Evolutionary conservation across 2,797 vertebrate genomes (phyloP).

Genomic region (Macroramphosus scolopax): DNA sequence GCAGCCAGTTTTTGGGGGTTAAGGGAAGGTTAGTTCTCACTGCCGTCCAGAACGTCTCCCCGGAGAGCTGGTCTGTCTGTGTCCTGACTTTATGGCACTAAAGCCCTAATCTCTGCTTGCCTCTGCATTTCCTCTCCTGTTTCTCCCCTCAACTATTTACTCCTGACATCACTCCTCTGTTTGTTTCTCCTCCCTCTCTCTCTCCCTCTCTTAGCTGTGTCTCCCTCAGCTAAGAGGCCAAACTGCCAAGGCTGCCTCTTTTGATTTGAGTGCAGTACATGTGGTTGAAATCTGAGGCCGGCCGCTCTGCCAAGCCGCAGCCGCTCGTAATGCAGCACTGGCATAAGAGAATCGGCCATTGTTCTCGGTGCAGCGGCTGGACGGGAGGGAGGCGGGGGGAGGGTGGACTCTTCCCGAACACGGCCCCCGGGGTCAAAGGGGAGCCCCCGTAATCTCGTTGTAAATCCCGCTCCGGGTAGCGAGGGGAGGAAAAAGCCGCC

Average conservation of each 20-base stretch:
- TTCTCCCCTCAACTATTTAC: constrained; percentile 41
- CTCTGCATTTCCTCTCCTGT: constrained; percentile 29
- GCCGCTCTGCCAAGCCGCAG: constrained; percentile 88
- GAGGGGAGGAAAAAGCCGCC: constrained; percentile 36
- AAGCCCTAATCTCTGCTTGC: constrained; percentile 47
- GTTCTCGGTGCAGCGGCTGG: constrained; percentile 76
- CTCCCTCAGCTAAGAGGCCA: constrained; percentile 81
- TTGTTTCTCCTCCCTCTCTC: constrained; percentile 29
- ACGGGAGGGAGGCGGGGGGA: constrained; percentile 46
- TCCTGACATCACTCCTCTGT: constrained; percentile 54
- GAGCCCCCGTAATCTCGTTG: constrained; percentile 66
- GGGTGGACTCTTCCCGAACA: constrained; percentile 56
- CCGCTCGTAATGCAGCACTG: constrained; percentile 83
- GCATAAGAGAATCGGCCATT: constrained; percentile 86
- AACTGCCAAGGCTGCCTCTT: constrained; percentile 85
- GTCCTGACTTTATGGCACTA: constrained; percentile 47
- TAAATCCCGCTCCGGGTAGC: constrained; percentile 65
- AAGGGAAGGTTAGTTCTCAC: constrained; percentile 52
- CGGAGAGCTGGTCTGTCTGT: constrained; percentile 33
- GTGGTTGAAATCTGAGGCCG: constrained; percentile 94
- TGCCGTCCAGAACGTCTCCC: constrained; percentile 43
- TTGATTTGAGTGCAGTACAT: constrained; percentile 91
- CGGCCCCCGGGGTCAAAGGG: constrained; percentile 67
- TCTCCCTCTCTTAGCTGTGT: constrained; percentile 62
- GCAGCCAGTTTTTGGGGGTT: constrained; percentile 41